These are phyloP conservation scores for Alligator mississippiensis DNA, from an alignment of 2,113 vertebrate genomes.

Conservation along the genomic window DNA sequence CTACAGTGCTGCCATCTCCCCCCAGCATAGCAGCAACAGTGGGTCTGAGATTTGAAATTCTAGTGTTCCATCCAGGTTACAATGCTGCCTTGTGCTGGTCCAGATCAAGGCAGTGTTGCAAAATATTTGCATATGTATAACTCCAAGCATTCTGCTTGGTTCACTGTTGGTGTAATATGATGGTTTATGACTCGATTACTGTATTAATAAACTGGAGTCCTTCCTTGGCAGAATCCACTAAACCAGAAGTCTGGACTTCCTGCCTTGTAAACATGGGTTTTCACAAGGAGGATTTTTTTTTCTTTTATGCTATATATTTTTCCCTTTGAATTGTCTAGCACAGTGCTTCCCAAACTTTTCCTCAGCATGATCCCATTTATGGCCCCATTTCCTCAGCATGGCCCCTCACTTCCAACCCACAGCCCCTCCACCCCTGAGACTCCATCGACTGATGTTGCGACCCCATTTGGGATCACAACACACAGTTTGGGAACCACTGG, in stretches of 20 bases:
- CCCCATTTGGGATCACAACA: too few relatives aligned
- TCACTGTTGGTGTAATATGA: not conserved
- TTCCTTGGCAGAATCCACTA: not conserved
- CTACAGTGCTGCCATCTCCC: not conserved
- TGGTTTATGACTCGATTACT: slow-evolving; percentile 20
- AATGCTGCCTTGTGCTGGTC: fast-evolving
- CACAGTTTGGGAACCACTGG: not conserved
- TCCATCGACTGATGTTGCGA: too few relatives aligned
- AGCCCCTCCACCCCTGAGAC: too few relatives aligned
- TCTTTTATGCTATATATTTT: not conserved
- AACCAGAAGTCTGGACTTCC: not conserved
- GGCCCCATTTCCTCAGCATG: too few relatives aligned
- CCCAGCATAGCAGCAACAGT: fast-evolving
- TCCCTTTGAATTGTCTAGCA: not conserved
- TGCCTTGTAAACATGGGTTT: not conserved
- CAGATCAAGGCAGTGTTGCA: not conserved
- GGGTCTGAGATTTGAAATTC: fast-evolving
- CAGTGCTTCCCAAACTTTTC: too few relatives aligned
- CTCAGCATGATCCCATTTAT: too few relatives aligned
- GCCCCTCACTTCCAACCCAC: too few relatives aligned
- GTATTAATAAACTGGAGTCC: not conserved
- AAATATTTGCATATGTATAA: not conserved
- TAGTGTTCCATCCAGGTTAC: fast-evolving
- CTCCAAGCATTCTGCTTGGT: not conserved
- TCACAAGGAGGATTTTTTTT: not conserved